These are phyloP conservation scores for Elachura formosa DNA, from an alignment of 2,113 vertebrate genomes.

Conservation along the genomic window DNA sequence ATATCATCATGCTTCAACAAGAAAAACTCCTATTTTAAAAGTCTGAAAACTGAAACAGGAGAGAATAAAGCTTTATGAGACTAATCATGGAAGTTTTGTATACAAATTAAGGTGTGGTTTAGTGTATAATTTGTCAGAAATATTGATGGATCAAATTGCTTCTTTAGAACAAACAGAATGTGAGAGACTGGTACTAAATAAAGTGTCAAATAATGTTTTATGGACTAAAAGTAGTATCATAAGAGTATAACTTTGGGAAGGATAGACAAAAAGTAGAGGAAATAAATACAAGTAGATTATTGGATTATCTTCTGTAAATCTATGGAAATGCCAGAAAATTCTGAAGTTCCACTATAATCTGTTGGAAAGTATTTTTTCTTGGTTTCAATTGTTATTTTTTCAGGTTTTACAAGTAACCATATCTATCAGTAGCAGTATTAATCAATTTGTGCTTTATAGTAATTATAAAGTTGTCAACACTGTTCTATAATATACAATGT, in stretches of 20 bases:
- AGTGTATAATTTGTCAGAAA: not conserved
- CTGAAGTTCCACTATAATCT: not conserved
- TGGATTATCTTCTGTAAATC: not conserved
- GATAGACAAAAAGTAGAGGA: not conserved
- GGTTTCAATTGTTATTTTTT: not conserved
- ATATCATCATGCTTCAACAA: not conserved
- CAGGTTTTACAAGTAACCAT: not conserved
- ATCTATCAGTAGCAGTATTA: not conserved
- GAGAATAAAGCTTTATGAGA: not conserved
- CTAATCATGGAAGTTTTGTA: not conserved
- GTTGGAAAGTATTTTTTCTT: not conserved
- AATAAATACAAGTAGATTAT: not conserved
- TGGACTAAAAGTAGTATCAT: not conserved
- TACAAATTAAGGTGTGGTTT: not conserved
- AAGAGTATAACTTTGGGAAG: not conserved
- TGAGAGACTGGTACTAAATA: not conserved
- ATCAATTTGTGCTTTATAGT: not conserved
- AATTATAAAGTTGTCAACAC: not conserved
- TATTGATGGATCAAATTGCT: not conserved
- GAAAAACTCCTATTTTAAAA: not conserved
- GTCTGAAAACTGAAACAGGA: not conserved
- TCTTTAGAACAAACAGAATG: not conserved
- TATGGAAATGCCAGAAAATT: not conserved
- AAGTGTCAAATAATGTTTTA: not conserved
- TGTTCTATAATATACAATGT: not conserved